phyloP scores from a whole-genome alignment of 2,888 invertebrate genomes.

The Callimorpha dominula region DNA sequence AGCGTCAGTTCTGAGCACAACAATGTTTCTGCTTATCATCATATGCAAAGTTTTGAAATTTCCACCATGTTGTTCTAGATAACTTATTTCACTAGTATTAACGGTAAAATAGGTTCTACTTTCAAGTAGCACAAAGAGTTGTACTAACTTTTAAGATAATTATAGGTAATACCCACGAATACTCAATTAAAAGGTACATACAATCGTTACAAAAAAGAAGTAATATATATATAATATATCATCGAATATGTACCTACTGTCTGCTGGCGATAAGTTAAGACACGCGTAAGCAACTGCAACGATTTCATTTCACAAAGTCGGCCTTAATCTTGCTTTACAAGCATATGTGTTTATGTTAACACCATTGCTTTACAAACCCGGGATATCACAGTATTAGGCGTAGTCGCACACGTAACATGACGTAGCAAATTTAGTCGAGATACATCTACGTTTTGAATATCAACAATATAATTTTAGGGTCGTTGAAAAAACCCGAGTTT shows the following conservation, averaged over 20 bases:
- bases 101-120: neutral
- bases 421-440: too few species aligned
- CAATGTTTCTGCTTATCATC: slow-evolving; percentile 1
- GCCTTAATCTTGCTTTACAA: neutral
- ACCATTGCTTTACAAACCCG: neutral
- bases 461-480: too few species aligned
- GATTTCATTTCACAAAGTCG: neutral
- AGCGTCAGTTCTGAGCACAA: neutral
- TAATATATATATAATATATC: neutral
- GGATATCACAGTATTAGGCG: neutral
- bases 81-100: neutral
- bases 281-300: neutral
- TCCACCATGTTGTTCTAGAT: neutral
- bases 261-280: neutral
- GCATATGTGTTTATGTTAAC: neutral
- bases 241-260: neutral
- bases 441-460: too few species aligned
- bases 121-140: neutral
- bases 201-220: too few species aligned
- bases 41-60: neutral
- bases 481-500: too few species aligned
- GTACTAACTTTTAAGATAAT: neutral
- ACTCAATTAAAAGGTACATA: neutral
- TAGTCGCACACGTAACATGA: neutral
- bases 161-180: too few species aligned